These are phyloP conservation scores for Pterostichus niger DNA, from an alignment of 2,888 invertebrate genomes.

Conservation along the genomic window DNA sequence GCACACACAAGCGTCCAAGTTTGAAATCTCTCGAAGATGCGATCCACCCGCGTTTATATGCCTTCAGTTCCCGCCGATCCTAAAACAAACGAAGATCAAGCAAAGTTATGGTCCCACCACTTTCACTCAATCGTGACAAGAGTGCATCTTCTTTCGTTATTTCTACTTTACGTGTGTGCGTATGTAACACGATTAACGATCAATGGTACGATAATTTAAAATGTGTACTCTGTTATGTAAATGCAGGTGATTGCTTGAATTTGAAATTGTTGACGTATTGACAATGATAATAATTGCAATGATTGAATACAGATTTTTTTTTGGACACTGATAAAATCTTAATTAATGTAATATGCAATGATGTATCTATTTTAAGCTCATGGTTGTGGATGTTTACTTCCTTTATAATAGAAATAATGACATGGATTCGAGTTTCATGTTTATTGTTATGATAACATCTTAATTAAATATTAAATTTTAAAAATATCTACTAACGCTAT, in stretches of 20 bases:
- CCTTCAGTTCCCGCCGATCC: neutral
- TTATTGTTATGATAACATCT: slow-evolving; percentile 26
- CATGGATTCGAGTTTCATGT: slow-evolving; percentile 15
- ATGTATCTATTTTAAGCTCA: slow-evolving; percentile 26
- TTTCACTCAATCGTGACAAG: slow-evolving; percentile 30
- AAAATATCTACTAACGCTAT: neutral
- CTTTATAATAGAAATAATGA: slow-evolving; percentile 31
- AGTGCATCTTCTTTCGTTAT: slow-evolving; percentile 33
- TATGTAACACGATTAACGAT: neutral
- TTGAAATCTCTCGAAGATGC: slow-evolving; percentile 17
- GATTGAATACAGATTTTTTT: slow-evolving; percentile 11
- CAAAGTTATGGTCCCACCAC: slow-evolving; percentile 36
- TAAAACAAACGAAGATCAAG: neutral
- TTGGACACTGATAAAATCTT: slow-evolving; percentile 23
- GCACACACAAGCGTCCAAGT: slow-evolving; percentile 15
- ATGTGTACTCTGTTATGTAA: slow-evolving; percentile 13
- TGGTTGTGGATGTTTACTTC: slow-evolving; percentile 45
- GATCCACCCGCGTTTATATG: slow-evolving; percentile 38
- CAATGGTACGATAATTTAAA: slow-evolving; percentile 11
- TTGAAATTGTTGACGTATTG: slow-evolving; percentile 5
- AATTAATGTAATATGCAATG: slow-evolving; percentile 25
- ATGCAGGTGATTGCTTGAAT: neutral
- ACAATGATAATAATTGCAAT: slow-evolving; percentile 11
- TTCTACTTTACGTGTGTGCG: neutral
- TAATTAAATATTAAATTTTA: slow-evolving; percentile 21